phyloP scores from a whole-genome alignment of 2,888 invertebrate species.

The Masnerella sp. region DNA sequence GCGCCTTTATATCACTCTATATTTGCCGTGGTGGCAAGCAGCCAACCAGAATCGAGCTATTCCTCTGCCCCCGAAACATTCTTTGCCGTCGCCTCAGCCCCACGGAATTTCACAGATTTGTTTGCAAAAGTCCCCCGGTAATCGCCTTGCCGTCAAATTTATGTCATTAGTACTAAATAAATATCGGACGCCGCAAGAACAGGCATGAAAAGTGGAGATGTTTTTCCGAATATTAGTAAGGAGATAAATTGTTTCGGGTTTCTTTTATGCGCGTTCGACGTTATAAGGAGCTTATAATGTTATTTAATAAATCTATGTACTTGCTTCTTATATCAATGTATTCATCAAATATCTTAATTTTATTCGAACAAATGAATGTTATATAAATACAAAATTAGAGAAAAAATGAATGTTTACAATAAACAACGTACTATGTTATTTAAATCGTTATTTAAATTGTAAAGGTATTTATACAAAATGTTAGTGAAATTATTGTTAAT shows the following conservation, averaged over 20 bases:
- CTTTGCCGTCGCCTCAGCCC: slow-evolving; percentile 26
- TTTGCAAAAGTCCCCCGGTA: slow-evolving; percentile 41
- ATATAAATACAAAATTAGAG: too few relatives aligned
- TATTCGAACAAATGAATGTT: too few relatives aligned
- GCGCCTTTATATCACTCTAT: slow-evolving; percentile 63
- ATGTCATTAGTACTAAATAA: slow-evolving; percentile 41
- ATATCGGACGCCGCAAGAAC: slow-evolving; percentile 17
- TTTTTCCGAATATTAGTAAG: not conserved
- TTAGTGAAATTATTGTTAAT: too few relatives aligned
- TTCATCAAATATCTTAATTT: too few relatives aligned
- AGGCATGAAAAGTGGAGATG: slow-evolving; percentile 12
- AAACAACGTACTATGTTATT: too few relatives aligned
- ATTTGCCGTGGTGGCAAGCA: slow-evolving; percentile 64
- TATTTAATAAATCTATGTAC: too few relatives aligned
- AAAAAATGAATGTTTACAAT: too few relatives aligned
- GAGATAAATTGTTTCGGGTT: slow-evolving; percentile 5
- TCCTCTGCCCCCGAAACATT: slow-evolving; percentile 35
- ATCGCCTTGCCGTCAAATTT: slow-evolving; percentile 42
- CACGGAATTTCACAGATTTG: slow-evolving; percentile 42
- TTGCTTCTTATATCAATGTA: too few relatives aligned
- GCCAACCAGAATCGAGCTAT: slow-evolving; percentile 62
- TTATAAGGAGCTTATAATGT: too few relatives aligned
- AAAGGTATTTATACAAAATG: too few relatives aligned
- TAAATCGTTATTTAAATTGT: too few relatives aligned
- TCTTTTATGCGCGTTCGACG: too few relatives aligned